Evolutionary conservation across 1,140 invertebrate species (phyloP).

Genomic region (Heliconius hermathena): DNA sequence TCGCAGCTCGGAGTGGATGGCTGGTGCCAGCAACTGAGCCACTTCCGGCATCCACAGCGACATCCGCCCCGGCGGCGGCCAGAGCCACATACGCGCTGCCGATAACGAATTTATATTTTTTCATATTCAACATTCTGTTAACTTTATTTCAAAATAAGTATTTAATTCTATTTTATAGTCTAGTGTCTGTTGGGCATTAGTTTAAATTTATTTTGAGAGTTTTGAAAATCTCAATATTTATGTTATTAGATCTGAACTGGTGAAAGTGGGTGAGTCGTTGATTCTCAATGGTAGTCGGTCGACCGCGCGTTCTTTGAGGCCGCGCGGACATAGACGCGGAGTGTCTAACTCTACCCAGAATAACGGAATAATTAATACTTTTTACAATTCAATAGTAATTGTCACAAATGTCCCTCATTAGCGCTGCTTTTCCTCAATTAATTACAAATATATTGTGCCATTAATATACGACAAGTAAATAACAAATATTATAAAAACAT

Average conservation of each 20-base stretch:
- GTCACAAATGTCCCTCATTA: not conserved
- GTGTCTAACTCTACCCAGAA: not conserved
- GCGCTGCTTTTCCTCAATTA: not conserved
- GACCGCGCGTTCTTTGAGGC: too few relatives aligned
- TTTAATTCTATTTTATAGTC: too few relatives aligned
- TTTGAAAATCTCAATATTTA: too few relatives aligned
- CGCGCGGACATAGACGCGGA: not conserved
- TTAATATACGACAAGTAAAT: too few relatives aligned
- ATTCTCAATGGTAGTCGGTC: too few relatives aligned
- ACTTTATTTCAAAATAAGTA: too few relatives aligned
- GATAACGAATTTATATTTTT: conserved; percentile 3
- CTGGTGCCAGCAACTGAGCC: not conserved
- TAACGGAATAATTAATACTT: not conserved
- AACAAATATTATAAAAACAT: too few relatives aligned
- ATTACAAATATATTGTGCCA: too few relatives aligned
- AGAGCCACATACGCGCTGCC: not conserved
- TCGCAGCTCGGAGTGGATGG: not conserved
- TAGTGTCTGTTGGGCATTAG: too few relatives aligned
- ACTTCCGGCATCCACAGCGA: conserved; percentile 21
- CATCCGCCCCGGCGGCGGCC: conserved; percentile 24
- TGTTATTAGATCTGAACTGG: too few relatives aligned
- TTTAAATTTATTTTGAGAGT: too few relatives aligned
- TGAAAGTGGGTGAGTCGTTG: too few relatives aligned
- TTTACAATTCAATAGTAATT: conserved; percentile 6
- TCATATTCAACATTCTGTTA: not conserved